Evolutionary conservation across 2,888 invertebrate genomes (phyloP).

Genomic region (Ormyrus rosae): DNA sequence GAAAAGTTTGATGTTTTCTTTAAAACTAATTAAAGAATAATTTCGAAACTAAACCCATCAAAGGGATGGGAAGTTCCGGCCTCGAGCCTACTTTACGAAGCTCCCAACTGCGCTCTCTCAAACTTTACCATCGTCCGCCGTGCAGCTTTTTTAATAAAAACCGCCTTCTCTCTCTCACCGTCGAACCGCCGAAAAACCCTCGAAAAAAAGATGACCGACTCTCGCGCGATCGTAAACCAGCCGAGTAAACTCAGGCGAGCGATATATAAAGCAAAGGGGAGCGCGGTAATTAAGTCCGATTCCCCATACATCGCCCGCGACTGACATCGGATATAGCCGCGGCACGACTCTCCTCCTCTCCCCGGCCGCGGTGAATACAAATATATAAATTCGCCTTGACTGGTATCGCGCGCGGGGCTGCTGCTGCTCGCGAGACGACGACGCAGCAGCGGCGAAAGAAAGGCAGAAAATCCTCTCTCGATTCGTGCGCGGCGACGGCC

Average conservation of each 20-base stretch:
- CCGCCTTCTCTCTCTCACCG: neutral
- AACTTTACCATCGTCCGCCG: neutral
- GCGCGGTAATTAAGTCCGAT: neutral
- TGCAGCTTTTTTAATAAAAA: neutral
- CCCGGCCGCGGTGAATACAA: neutral
- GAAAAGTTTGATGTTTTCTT: neutral
- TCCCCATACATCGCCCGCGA: neutral
- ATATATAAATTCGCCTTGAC: conserved; percentile 29
- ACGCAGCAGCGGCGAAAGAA: neutral
- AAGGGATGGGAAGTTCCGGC: neutral
- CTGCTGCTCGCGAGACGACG: neutral
- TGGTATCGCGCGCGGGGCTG: neutral
- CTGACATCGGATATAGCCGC: no score
- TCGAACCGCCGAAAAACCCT: no score
- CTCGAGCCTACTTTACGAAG: neutral
- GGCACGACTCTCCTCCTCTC: no score
- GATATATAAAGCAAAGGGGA: neutral
- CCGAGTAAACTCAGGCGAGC: no score
- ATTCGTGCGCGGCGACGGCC: neutral
- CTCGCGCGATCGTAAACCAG: no score
- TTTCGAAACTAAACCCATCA: neutral
- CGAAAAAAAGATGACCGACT: no score
- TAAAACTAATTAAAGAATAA: conserved; percentile 12
- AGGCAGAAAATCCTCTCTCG: conserved; percentile 8
- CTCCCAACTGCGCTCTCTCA: neutral